Evolutionary conservation across 2,113 vertebrate species (phyloP).

Genomic region (Bujurquina vittata): DNA sequence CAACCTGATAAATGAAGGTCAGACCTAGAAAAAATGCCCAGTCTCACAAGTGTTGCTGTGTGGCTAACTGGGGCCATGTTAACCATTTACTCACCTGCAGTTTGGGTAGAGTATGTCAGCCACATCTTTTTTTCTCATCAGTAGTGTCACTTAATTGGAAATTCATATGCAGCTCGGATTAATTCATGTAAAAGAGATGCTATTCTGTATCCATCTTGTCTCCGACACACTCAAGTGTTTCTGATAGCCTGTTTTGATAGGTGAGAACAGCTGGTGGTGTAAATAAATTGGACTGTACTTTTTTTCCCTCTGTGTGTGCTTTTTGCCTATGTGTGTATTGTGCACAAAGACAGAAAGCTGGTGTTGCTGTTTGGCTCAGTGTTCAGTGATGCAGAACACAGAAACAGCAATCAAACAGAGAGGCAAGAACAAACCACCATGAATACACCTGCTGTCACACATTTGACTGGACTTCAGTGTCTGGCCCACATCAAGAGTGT

Average conservation of each 20-base stretch:
- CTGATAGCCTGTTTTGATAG: slow-evolving; percentile 35
- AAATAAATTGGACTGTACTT: slow-evolving; percentile 56
- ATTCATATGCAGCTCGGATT: slow-evolving; percentile 11
- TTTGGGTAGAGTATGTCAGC: slow-evolving; percentile 24
- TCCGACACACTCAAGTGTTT: slow-evolving; percentile 27
- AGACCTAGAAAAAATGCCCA: slow-evolving; percentile 39
- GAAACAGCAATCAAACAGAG: slow-evolving; percentile 66
- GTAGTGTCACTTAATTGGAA: slow-evolving; percentile 27
- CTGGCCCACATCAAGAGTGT: slow-evolving; percentile 38
- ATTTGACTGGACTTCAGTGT: slow-evolving; percentile 43
- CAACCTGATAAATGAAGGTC: slow-evolving; percentile 66
- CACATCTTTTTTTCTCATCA: slow-evolving; percentile 13
- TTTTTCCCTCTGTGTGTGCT: background rate
- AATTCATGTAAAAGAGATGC: slow-evolving; percentile 41
- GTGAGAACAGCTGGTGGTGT: slow-evolving; percentile 61
- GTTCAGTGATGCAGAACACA: slow-evolving; percentile 64
- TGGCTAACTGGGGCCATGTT: slow-evolving; percentile 26
- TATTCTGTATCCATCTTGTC: slow-evolving; percentile 29
- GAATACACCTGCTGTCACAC: slow-evolving; percentile 67
- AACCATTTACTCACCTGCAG: slow-evolving; percentile 57
- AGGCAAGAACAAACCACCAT: slow-evolving; percentile 56
- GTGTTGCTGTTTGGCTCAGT: slow-evolving; percentile 42
- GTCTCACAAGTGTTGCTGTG: slow-evolving; percentile 33
- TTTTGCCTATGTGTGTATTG: slow-evolving; percentile 15
- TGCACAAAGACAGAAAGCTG: slow-evolving; percentile 37